A percentile compares a stretch with the other conserved stretches of the same genome.
phyloP scores from a whole-genome alignment of 1,140 invertebrate species.

The Drosophila auraria region DNA sequence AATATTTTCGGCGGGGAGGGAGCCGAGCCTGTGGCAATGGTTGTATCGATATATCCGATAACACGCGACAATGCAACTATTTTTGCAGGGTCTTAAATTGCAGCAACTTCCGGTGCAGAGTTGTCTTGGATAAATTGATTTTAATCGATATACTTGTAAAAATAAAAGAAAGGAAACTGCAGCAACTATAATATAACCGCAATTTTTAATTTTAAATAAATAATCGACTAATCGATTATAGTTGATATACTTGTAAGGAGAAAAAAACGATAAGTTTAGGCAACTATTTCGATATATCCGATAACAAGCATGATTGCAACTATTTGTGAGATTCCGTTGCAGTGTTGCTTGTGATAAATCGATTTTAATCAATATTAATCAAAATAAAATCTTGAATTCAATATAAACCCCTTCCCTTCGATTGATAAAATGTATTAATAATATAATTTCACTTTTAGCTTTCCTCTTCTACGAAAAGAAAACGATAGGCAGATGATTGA shows the following conservation, averaged over 20 bases:
- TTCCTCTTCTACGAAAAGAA: not conserved
- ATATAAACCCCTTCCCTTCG: not conserved
- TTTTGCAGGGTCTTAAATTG: not conserved
- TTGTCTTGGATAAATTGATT: not conserved
- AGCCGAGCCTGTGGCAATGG: not conserved
- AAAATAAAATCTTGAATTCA: no score
- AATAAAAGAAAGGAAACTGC: not conserved
- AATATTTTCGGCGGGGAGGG: not conserved
- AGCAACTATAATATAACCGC: not conserved
- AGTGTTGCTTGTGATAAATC: not conserved
- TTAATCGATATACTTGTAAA: not conserved
- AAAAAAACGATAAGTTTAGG: not conserved
- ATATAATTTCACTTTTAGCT: slow-evolving; percentile 8
- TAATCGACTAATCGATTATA: no score
- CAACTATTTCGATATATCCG: slow-evolving; percentile 10
- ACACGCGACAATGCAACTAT: slow-evolving; percentile 12
- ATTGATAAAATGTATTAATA: not conserved
- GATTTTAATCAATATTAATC: not conserved
- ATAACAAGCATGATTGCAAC: slow-evolving; percentile 11
- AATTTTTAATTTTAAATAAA: no score
- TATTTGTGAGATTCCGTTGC: slow-evolving; percentile 5
- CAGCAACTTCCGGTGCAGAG: slow-evolving; percentile 7
- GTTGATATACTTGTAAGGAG: no score
- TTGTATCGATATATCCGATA: slow-evolving; percentile 25
- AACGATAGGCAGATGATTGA: slow-evolving; percentile 7